Percentiles rank a stretch among this genome's conserved stretches.
Conservation (phyloP, 2,888 invertebrate genomes). For the Hedychridium roseum region DNA sequence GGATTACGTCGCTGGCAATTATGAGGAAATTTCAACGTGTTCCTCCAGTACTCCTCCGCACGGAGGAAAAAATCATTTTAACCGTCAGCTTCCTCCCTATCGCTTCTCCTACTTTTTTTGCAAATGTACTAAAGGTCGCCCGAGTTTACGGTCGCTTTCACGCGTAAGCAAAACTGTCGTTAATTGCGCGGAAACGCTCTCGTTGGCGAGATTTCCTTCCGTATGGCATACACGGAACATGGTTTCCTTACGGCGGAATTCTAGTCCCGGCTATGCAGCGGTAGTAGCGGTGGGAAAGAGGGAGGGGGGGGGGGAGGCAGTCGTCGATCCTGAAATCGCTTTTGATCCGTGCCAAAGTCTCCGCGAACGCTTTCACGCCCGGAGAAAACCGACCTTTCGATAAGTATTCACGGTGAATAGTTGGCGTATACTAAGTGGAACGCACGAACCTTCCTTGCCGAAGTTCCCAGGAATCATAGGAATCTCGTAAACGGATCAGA, state of each 20-base stretch:
- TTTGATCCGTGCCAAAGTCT: constrained; percentile 20
- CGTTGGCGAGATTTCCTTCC: constrained; percentile 34
- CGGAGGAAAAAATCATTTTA: no score
- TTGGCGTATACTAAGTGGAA: constrained; percentile 44
- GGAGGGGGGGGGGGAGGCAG: neutral
- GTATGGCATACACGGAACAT: constrained; percentile 15
- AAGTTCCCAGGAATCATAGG: no score
- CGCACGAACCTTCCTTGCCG: no score
- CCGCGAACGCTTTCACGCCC: constrained; percentile 44
- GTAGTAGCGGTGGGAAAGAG: no score
- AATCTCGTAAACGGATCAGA: no score
- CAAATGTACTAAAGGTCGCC: neutral
- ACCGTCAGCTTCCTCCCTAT: no score
- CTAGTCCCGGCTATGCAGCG: no score
- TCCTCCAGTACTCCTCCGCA: no score
- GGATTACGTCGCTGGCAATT: no score
- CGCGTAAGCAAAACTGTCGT: constrained; percentile 40
- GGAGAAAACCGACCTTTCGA: constrained; percentile 50
- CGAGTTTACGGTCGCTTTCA: constrained; percentile 45
- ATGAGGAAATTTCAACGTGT: no score
- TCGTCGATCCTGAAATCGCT: constrained; percentile 4
- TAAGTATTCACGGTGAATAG: constrained; percentile 52
- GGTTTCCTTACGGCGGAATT: no score
- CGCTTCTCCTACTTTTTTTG: neutral
- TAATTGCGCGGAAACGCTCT: constrained; percentile 43